phyloP scores from a whole-genome alignment of 2,113 vertebrate species.

The Elgaria multicarinata region DNA sequence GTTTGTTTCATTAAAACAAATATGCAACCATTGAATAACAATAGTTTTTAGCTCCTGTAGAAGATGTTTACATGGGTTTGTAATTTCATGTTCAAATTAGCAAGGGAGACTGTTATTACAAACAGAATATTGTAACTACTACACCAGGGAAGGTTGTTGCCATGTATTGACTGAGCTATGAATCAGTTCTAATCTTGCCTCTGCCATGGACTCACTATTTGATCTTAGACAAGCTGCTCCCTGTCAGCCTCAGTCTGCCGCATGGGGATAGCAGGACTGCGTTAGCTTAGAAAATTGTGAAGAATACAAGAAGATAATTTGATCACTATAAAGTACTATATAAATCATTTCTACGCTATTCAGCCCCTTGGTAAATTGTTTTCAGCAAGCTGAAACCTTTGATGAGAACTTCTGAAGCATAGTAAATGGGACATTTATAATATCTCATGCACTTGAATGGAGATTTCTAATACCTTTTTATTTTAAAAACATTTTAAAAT shows the following conservation, averaged over 20 bases:
- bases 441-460: background rate
- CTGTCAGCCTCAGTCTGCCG: background rate
- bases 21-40: background rate
- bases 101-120: background rate
- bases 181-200: no score
- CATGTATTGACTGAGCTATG: no score
- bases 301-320: background rate
- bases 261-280: background rate
- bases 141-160: background rate
- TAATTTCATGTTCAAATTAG: background rate
- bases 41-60: background rate
- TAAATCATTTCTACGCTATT: background rate
- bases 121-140: background rate
- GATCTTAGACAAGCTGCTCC: background rate
- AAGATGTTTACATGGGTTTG: background rate
- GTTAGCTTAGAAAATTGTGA: background rate
- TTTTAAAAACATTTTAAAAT: background rate
- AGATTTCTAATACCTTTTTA: background rate
- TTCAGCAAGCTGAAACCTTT: background rate
- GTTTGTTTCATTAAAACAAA: background rate
- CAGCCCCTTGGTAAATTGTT: background rate
- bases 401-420: background rate
- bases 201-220: background rate
- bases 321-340: background rate
- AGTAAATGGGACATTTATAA: background rate